A percentile compares a stretch with the other conserved stretches of the same genome.
These are phyloP conservation scores for Corvus cornix DNA, from an alignment of 2,113 vertebrate species.

Conservation along the genomic window DNA sequence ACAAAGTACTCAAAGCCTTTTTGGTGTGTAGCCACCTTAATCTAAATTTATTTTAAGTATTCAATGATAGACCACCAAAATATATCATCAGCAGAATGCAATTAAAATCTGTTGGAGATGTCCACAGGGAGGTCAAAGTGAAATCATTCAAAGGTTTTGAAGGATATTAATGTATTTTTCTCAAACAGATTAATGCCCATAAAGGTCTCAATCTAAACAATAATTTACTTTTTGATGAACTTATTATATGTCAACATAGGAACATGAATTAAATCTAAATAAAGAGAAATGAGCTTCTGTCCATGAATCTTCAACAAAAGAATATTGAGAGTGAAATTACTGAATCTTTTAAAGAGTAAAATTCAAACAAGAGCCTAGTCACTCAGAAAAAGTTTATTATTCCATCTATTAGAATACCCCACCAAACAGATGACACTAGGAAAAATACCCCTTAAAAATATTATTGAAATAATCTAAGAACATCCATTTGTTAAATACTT, in stretches of 20 bases:
- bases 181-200: not conserved
- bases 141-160: not conserved
- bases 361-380: not conserved
- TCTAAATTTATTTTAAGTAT: not conserved
- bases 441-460: rapidly evolving
- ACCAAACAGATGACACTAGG: not conserved
- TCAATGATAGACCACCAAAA: not conserved
- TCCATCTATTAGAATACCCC: not conserved
- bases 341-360: not conserved
- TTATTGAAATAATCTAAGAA: not conserved
- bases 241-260: not conserved
- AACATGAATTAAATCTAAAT: not conserved
- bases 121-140: not conserved
- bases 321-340: not conserved
- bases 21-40: not conserved
- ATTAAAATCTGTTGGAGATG: not conserved
- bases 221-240: not conserved
- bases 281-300: not conserved
- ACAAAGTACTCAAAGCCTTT: not conserved
- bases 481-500: not conserved
- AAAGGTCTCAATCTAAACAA: not conserved
- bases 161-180: not conserved
- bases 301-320: not conserved
- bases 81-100: not conserved
- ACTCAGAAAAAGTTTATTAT: not conserved